These are phyloP conservation scores for Lucifuga dentata DNA, from an alignment of 2,113 vertebrate genomes.

Conservation along the genomic window DNA sequence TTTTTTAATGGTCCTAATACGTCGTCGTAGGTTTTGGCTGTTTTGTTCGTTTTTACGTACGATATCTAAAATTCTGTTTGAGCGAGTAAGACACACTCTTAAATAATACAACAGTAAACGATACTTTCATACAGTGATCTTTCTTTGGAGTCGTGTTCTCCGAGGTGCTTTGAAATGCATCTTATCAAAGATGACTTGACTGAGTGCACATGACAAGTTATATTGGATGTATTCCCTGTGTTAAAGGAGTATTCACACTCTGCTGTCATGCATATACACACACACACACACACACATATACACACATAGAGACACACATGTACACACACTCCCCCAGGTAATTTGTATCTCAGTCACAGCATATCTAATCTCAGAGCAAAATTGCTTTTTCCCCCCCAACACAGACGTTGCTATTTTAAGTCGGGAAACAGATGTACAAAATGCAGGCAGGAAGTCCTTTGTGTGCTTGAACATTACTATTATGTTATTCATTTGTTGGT, in stretches of 20 bases:
- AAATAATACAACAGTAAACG: background rate
- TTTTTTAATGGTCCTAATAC: no score
- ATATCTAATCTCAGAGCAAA: slow-evolving; percentile 71
- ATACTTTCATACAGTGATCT: background rate
- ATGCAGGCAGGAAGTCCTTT: slow-evolving; percentile 52
- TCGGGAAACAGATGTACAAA: slow-evolving; percentile 46
- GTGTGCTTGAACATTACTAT: slow-evolving; percentile 33
- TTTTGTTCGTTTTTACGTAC: background rate
- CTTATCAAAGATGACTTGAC: slow-evolving; percentile 21
- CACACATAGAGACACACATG: background rate
- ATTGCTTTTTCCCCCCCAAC: slow-evolving; percentile 51
- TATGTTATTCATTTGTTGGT: slow-evolving; percentile 40
- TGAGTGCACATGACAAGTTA: slow-evolving; percentile 10
- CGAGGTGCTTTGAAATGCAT: slow-evolving; percentile 16
- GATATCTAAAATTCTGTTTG: background rate
- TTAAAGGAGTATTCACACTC: slow-evolving; percentile 25
- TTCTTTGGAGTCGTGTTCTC: slow-evolving; percentile 14
- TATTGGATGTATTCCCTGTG: slow-evolving; percentile 6
- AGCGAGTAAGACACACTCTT: background rate
- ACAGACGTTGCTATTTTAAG: slow-evolving; percentile 55
- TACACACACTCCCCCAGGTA: slow-evolving; percentile 32
- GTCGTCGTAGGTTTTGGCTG: no score
- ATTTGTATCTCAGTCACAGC: slow-evolving; percentile 69
- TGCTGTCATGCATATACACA: slow-evolving; percentile 9
- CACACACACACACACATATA: background rate